Conservation (phyloP, 2,888 invertebrate species). For the Stenichneumon culpator region DNA sequence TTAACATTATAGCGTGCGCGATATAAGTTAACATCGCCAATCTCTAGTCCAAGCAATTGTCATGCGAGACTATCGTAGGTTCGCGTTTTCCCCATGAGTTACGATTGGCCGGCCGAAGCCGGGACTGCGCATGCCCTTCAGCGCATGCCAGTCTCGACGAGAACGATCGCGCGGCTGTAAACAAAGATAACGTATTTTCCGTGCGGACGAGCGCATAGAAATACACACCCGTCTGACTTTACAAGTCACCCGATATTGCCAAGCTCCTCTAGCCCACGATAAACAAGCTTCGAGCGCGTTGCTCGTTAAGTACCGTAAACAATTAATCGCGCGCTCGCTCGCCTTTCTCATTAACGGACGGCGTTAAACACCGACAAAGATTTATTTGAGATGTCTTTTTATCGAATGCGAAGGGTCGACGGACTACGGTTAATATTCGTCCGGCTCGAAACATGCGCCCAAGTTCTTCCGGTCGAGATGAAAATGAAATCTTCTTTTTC, state of each 20-base stretch:
- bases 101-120: too few species aligned
- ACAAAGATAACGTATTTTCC: not conserved
- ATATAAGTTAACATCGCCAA: too few species aligned
- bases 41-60: too few species aligned
- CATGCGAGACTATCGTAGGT: too few species aligned
- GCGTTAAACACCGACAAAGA: not conserved
- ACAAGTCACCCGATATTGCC: not conserved
- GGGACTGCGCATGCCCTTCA: too few species aligned
- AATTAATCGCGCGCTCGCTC: not conserved
- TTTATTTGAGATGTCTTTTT: conserved; percentile 23
- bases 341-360: not conserved
- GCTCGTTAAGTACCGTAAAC: conserved; percentile 37
- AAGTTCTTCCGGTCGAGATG: too few species aligned
- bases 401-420: not conserved
- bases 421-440: too few species aligned
- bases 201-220: not conserved
- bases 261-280: not conserved
- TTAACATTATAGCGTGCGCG: too few species aligned
- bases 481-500: too few species aligned
- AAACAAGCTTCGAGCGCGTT: conserved; percentile 27
- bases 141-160: too few species aligned
- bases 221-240: not conserved
- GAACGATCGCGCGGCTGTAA: not conserved
- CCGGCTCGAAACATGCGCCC: too few species aligned
- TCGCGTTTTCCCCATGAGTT: too few species aligned